These are phyloP conservation scores for Phortica okadai DNA, from an alignment of 2,888 invertebrate genomes.

Conservation along the genomic window DNA sequence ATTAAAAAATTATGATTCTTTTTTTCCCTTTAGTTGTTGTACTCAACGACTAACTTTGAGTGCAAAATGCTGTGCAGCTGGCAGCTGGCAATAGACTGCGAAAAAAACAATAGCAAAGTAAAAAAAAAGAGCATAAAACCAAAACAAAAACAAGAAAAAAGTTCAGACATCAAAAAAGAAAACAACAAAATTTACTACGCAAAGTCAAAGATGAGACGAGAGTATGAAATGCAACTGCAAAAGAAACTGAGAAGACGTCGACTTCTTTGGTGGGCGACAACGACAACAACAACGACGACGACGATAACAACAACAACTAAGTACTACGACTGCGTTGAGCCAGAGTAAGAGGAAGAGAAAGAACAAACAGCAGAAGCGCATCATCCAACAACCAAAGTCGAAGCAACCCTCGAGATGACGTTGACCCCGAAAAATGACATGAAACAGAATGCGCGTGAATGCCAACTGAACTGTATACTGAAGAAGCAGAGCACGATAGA, in stretches of 20 bases:
- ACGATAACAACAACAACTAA: conserved; percentile 1
- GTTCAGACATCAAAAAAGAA: conserved; percentile 11
- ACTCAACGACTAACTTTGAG: too few species aligned
- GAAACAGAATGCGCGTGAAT: conserved; percentile 66
- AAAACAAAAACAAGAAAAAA: conserved; percentile 26
- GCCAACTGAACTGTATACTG: conserved; percentile 7
- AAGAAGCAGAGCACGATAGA: neutral
- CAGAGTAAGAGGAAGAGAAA: neutral
- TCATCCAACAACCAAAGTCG: neutral
- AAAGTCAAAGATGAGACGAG: conserved; percentile 43
- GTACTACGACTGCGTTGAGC: neutral
- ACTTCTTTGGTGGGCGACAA: neutral
- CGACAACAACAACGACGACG: neutral
- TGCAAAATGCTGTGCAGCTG: conserved; percentile 4
- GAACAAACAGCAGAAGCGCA: neutral
- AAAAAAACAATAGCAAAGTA: conserved; percentile 21
- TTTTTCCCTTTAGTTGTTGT: neutral
- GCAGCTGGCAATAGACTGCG: conserved; percentile 3
- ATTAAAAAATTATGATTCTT: neutral
- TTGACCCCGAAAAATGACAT: conserved; percentile 72
- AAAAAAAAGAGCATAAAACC: conserved; percentile 25
- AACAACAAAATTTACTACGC: conserved; percentile 28
- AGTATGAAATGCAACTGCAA: conserved; percentile 43
- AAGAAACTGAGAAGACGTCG: neutral
- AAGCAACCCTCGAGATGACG: conserved; percentile 72